Percentiles rank a stretch among this genome's conserved stretches.
Evolutionary conservation across 2,113 vertebrate genomes (phyloP).

Genomic region (Channa argus): DNA sequence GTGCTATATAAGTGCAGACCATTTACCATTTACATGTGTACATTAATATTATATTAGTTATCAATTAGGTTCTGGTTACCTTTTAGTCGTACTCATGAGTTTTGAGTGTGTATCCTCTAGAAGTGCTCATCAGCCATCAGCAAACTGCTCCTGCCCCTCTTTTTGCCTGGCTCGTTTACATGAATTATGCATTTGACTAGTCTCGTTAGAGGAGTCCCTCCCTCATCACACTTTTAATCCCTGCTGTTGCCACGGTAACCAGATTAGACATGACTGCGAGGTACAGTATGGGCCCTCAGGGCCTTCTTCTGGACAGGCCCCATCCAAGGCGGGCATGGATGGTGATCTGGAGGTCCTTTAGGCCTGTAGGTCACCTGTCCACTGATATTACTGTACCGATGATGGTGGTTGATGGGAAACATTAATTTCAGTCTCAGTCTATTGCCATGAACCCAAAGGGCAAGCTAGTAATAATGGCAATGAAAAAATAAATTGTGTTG

Average conservation of each 20-base stretch:
- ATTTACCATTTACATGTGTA: too few species aligned
- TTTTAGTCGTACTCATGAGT: slow-evolving; percentile 25
- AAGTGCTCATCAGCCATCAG: slow-evolving; percentile 65
- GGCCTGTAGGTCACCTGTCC: slow-evolving; percentile 76
- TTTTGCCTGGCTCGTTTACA: slow-evolving; percentile 67
- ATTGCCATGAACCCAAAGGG: slow-evolving; percentile 24
- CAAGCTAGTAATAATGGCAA: not conserved
- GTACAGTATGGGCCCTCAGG: slow-evolving; percentile 66
- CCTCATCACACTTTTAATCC: slow-evolving; percentile 75
- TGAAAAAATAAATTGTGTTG: not conserved
- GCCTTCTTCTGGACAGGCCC: slow-evolving; percentile 69
- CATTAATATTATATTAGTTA: slow-evolving; percentile 9
- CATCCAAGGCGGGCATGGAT: slow-evolving; percentile 38
- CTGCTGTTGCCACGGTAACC: slow-evolving; percentile 76
- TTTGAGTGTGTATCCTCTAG: slow-evolving; percentile 25
- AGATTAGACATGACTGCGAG: slow-evolving; percentile 76
- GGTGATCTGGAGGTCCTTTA: slow-evolving; percentile 42
- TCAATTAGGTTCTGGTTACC: slow-evolving; percentile 7
- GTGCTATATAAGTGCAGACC: too few species aligned
- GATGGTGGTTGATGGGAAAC: slow-evolving; percentile 53
- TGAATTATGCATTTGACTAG: slow-evolving; percentile 81
- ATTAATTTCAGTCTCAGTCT: slow-evolving; percentile 45
- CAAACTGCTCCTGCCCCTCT: slow-evolving; percentile 15
- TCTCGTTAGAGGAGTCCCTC: slow-evolving; percentile 75
- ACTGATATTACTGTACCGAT: slow-evolving; percentile 56